These are phyloP conservation scores for Leptatherina wallacei DNA, from an alignment of 2,797 vertebrate genomes.

Conservation along the genomic window DNA sequence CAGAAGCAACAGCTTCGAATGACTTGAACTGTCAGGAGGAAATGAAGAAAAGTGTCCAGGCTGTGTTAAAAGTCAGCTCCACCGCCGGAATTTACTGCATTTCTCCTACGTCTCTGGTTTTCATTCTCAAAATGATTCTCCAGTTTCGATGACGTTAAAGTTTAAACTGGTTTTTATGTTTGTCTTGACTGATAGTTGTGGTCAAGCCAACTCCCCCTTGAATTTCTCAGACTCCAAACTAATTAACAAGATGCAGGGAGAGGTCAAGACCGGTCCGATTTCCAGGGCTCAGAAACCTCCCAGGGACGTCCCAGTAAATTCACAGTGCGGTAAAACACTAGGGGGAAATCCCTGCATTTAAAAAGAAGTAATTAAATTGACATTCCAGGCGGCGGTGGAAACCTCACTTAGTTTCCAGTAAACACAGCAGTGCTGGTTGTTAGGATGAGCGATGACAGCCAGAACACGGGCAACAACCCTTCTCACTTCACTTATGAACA, in stretches of 20 bases:
- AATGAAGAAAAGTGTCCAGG: conserved; percentile 2
- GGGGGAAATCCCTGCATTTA: conserved; percentile 14
- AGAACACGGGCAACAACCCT: not conserved
- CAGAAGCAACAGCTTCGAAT: not conserved
- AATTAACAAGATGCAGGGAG: conserved; percentile 2
- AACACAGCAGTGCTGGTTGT: conserved; percentile 24
- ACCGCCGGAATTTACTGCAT: conserved; percentile 12
- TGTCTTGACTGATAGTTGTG: not conserved
- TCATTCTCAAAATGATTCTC: conserved; percentile 1
- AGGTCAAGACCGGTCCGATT: conserved; percentile 2
- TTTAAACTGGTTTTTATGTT: conserved; percentile 16
- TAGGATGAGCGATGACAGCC: conserved; percentile 10
- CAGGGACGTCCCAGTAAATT: conserved; percentile 2
- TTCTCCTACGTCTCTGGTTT: conserved; percentile 15
- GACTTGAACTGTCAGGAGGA: conserved; percentile 2
- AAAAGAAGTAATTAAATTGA: conserved; percentile 37
- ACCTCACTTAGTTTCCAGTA: conserved; percentile 28
- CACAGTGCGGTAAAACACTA: not conserved
- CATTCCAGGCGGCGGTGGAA: conserved; percentile 26
- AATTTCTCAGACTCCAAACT: conserved; percentile 12
- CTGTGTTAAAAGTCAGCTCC: not conserved
- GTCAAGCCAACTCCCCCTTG: not conserved
- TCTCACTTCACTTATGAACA: not conserved
- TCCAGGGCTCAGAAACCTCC: conserved; percentile 7
- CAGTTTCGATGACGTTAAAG: conserved; percentile 2